These are phyloP conservation scores for Chloromyia formosa DNA, from an alignment of 2,888 invertebrate species.

Conservation along the genomic window DNA sequence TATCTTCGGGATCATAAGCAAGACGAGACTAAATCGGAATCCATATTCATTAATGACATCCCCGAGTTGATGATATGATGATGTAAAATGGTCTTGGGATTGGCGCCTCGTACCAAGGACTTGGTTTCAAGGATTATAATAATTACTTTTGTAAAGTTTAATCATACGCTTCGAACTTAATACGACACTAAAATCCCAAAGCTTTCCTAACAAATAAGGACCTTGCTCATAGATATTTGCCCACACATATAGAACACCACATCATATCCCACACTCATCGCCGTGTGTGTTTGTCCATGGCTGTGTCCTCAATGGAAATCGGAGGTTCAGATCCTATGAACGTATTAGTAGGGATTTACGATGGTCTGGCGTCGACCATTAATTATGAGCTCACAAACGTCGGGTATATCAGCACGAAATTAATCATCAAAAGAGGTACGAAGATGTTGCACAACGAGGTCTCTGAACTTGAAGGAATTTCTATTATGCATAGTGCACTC, in stretches of 20 bases:
- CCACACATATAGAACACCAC: background rate
- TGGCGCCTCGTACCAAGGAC: background rate
- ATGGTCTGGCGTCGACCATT: constrained; percentile 14
- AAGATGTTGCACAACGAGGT: too few relatives aligned
- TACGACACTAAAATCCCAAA: constrained; percentile 13
- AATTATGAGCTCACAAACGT: constrained; percentile 21
- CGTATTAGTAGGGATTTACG: constrained; percentile 18
- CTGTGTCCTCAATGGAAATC: background rate
- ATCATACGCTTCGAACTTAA: constrained; percentile 43
- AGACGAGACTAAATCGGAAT: background rate
- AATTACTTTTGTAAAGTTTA: constrained; percentile 48
- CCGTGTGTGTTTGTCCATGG: too few relatives aligned
- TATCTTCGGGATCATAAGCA: background rate
- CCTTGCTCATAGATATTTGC: background rate
- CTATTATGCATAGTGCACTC: too few relatives aligned
- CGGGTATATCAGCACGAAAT: constrained; percentile 17
- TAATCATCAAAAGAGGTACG: background rate
- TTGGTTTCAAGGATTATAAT: constrained; percentile 44
- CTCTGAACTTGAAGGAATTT: too few relatives aligned
- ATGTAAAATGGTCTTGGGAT: constrained; percentile 1
- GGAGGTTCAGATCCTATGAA: constrained; percentile 15
- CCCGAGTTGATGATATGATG: constrained; percentile 12
- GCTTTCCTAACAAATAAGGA: constrained; percentile 30
- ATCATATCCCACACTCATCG: too few relatives aligned
- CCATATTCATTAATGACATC: constrained; percentile 26